Evolutionary conservation across 2,888 invertebrate species (phyloP).

Genomic region (Agrenia bidenticulata): DNA sequence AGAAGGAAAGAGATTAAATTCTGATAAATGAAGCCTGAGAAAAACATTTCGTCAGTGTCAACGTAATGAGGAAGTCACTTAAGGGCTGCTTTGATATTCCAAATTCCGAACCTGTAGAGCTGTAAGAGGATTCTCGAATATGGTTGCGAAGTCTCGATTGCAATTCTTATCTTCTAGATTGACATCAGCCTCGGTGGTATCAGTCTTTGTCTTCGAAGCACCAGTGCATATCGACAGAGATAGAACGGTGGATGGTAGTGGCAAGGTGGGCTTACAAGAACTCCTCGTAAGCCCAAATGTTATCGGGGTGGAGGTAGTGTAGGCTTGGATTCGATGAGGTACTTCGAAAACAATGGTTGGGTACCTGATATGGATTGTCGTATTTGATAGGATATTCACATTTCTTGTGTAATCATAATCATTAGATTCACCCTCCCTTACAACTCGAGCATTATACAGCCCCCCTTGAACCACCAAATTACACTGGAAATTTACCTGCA

Average conservation of each 20-base stretch:
- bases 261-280: slow-evolving; percentile 47
- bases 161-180: slow-evolving; percentile 27
- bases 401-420: not conserved
- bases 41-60: too few species aligned
- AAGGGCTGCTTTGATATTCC: too few species aligned
- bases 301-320: slow-evolving; percentile 49
- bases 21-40: too few species aligned
- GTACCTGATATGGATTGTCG: slow-evolving; percentile 33
- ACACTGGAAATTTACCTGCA: slow-evolving; percentile 63
- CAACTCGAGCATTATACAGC: slow-evolving; percentile 62
- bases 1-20: too few species aligned
- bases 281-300: slow-evolving; percentile 47
- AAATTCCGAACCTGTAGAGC: slow-evolving; percentile 52
- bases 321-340: slow-evolving; percentile 50
- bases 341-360: slow-evolving; percentile 51
- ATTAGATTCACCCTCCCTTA: slow-evolving; percentile 16
- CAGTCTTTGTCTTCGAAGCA: slow-evolving; percentile 9
- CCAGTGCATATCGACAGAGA: slow-evolving; percentile 42
- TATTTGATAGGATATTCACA: slow-evolving; percentile 24
- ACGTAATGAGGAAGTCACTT: too few species aligned
- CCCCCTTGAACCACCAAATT: slow-evolving; percentile 74
- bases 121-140: slow-evolving; percentile 45
- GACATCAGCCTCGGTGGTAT: slow-evolving; percentile 16
- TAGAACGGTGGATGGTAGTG: slow-evolving; percentile 48
- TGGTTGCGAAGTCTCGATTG: slow-evolving; percentile 37